Evolutionary conservation across 2,888 invertebrate species (phyloP).

Genomic region (Gymnocheta viridis): DNA sequence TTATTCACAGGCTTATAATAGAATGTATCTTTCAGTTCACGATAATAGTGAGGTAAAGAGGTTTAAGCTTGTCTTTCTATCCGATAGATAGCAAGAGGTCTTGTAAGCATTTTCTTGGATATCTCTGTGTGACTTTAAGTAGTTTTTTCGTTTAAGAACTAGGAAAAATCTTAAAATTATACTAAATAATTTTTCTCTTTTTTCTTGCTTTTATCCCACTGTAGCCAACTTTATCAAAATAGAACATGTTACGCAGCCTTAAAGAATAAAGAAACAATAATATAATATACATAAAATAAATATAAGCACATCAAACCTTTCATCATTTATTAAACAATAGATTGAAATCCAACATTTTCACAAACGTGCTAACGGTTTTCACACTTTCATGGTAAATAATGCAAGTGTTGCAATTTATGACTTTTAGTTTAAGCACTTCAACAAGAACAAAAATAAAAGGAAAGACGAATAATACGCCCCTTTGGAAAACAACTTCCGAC

Average conservation of each 20-base stretch:
- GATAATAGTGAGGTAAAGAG: too few relatives aligned
- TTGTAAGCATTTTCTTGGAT: too few relatives aligned
- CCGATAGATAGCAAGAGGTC: too few relatives aligned
- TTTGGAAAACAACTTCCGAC: slow-evolving; percentile 32
- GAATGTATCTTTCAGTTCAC: too few relatives aligned
- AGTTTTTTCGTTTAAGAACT: too few relatives aligned
- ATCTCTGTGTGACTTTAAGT: too few relatives aligned
- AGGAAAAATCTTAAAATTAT: too few relatives aligned
- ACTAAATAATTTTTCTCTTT: background rate
- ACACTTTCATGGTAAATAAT: slow-evolving; percentile 64
- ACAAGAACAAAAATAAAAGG: background rate
- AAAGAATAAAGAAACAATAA: background rate
- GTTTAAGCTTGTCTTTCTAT: too few relatives aligned
- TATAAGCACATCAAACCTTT: slow-evolving; percentile 45
- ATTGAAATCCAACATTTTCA: slow-evolving; percentile 41
- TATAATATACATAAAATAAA: slow-evolving; percentile 23
- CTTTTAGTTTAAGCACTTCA: slow-evolving; percentile 19
- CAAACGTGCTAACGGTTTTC: slow-evolving; percentile 47
- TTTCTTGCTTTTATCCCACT: background rate
- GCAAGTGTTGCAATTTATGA: slow-evolving; percentile 66
- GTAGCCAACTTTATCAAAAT: background rate
- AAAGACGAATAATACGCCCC: slow-evolving; percentile 2
- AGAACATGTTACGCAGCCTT: slow-evolving; percentile 29
- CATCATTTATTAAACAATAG: slow-evolving; percentile 60
- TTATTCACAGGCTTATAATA: too few relatives aligned